A percentile compares a stretch with the other conserved stretches of the same genome.
These are phyloP conservation scores for Scytalopus superciliaris DNA, from an alignment of 2,113 vertebrate genomes.

Conservation along the genomic window DNA sequence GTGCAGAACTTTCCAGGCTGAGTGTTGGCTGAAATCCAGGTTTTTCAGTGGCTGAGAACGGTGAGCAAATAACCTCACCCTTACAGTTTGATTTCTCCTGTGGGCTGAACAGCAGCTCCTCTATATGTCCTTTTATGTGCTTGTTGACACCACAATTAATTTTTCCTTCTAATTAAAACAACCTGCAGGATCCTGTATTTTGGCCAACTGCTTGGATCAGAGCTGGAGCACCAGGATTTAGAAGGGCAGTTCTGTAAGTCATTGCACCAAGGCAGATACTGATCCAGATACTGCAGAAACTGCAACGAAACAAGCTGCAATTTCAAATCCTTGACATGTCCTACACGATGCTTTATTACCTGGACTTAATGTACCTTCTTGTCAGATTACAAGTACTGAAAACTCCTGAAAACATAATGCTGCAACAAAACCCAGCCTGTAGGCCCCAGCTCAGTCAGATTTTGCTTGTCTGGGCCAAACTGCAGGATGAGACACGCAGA, in stretches of 20 bases:
- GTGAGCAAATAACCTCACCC: neutral
- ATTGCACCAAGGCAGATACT: neutral
- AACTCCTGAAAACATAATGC: neutral
- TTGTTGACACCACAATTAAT: neutral
- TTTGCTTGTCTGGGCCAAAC: neutral
- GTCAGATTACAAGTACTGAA: neutral
- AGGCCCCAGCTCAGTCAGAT: neutral
- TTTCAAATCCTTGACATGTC: neutral
- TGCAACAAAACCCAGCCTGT: neutral
- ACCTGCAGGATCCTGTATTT: neutral
- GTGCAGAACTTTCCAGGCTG: neutral
- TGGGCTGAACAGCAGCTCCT: neutral
- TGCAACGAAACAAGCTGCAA: neutral
- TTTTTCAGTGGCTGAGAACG: neutral
- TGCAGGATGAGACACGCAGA: neutral
- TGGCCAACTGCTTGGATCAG: neutral
- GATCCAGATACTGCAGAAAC: neutral
- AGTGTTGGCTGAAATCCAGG: neutral
- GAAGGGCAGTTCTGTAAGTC: neutral
- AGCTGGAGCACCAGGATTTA: neutral
- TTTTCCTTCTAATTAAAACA: neutral
- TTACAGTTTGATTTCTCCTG: neutral
- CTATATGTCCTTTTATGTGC: neutral
- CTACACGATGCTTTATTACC: accelerated
- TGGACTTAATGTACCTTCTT: neutral